These are phyloP conservation scores for Drosophila burlai DNA, from an alignment of 1,140 invertebrate genomes.

Conservation along the genomic window DNA sequence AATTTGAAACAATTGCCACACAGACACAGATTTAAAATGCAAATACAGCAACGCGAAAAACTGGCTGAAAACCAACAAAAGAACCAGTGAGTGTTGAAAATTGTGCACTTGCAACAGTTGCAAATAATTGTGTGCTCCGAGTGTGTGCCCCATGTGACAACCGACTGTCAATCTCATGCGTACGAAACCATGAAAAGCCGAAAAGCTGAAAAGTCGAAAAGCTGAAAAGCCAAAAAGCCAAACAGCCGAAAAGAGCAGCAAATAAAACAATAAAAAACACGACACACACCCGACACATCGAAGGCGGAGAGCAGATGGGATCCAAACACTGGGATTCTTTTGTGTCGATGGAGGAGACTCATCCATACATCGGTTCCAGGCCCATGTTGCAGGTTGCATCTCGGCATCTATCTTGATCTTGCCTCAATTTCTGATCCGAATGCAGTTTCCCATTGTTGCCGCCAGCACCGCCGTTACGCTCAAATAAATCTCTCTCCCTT, in stretches of 20 bases:
- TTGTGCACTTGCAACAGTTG: constrained; percentile 61
- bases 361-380: constrained; percentile 24
- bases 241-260: constrained; percentile 24
- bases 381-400: constrained; percentile 43
- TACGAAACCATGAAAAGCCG: constrained; percentile 79
- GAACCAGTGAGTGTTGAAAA: constrained; percentile 73
- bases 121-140: constrained; percentile 18
- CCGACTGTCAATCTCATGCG: constrained; percentile 81
- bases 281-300: constrained; percentile 6
- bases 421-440: constrained; percentile 57
- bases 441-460: constrained; percentile 48
- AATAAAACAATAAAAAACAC: constrained; percentile 44
- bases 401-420: constrained; percentile 68
- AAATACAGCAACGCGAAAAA: constrained; percentile 68
- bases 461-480: constrained; percentile 28
- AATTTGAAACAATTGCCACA: constrained; percentile 75
- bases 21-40: constrained; percentile 69
- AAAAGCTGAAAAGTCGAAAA: not conserved
- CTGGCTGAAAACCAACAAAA: constrained; percentile 59
- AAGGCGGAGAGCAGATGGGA: constrained; percentile 14
- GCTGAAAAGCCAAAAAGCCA: not conserved
- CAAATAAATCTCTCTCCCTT: constrained; percentile 49
- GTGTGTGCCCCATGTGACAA: constrained; percentile 53
- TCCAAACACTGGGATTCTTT: constrained; percentile 12
- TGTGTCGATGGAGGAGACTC: constrained; percentile 10